Evolutionary conservation across 2,113 vertebrate species (phyloP).

Genomic region (Amphiprion percula): DNA sequence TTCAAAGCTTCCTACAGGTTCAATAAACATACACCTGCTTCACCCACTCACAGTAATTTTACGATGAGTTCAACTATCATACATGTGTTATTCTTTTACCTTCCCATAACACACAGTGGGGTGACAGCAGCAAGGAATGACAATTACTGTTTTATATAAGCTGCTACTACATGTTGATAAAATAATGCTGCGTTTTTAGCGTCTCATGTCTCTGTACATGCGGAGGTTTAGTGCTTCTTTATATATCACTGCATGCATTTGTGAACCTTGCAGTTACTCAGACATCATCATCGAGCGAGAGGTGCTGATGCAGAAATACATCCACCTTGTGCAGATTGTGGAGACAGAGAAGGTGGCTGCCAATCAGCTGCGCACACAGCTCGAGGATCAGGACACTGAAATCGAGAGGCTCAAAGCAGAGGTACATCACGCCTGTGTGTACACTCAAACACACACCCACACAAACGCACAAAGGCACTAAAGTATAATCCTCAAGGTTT

Average conservation of each 20-base stretch:
- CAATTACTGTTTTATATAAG: no score
- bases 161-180: no score
- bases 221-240: not conserved
- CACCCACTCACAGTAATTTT: no score
- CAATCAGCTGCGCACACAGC: conserved; percentile 95
- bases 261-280: conserved; percentile 87
- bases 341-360: conserved; percentile 98
- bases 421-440: conserved; percentile 76
- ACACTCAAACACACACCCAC: not conserved
- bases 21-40: no score
- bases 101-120: no score
- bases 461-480: not conserved
- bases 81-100: no score
- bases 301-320: conserved; percentile 97
- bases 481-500: conserved; percentile 4
- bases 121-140: no score
- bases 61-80: no score
- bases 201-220: not conserved
- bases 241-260: not conserved
- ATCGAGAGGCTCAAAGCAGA: conserved; percentile 96
- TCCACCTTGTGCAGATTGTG: conserved; percentile 97
- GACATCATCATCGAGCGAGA: conserved; percentile 96
- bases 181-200: no score
- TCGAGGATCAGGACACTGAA: conserved; percentile 98
- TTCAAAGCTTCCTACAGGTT: no score